A percentile compares a stretch with the other conserved stretches of the same genome.
Evolutionary conservation across 2,797 vertebrate genomes (phyloP).

Genomic region (Molossus alvarezi): DNA sequence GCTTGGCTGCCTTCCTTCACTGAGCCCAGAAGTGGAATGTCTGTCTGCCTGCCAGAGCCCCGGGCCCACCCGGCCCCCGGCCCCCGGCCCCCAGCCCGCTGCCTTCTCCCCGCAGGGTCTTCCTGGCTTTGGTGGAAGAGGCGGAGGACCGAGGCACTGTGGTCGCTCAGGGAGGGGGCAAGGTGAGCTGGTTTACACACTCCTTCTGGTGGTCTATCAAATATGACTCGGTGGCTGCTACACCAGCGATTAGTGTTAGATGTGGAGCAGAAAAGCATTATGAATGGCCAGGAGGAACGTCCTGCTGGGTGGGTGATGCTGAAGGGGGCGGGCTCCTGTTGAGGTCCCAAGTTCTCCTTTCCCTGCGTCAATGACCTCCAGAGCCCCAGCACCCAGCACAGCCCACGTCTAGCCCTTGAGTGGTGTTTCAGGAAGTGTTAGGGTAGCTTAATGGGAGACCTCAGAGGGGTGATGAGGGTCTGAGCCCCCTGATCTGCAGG

Average conservation of each 20-base stretch:
- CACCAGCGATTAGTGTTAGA: not conserved
- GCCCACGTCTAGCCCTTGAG: not conserved
- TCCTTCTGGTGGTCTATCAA: not conserved
- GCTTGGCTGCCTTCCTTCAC: rapidly evolving
- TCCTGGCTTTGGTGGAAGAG: slow-evolving; percentile 96
- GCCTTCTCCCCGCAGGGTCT: slow-evolving; percentile 92
- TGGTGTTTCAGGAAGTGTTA: not conserved
- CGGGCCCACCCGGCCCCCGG: rapidly evolving
- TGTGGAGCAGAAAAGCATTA: not conserved
- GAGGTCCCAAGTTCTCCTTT: not conserved
- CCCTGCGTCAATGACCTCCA: not conserved
- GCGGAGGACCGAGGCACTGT: slow-evolving; percentile 96
- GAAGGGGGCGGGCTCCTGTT: not conserved
- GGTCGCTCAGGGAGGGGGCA: slow-evolving; percentile 98
- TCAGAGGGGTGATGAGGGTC: not conserved
- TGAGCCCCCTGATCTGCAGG: not conserved
- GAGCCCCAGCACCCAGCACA: not conserved
- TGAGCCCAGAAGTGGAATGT: rapidly evolving
- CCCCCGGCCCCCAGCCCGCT: rapidly evolving
- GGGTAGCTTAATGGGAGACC: not conserved
- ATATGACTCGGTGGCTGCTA: not conserved
- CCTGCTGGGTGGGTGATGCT: not conserved
- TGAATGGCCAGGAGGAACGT: not conserved
- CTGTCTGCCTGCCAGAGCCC: not conserved
- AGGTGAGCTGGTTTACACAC: slow-evolving; percentile 90